Evolutionary conservation across 2,113 vertebrate genomes (phyloP).

Genomic region (Pan paniscus): DNA sequence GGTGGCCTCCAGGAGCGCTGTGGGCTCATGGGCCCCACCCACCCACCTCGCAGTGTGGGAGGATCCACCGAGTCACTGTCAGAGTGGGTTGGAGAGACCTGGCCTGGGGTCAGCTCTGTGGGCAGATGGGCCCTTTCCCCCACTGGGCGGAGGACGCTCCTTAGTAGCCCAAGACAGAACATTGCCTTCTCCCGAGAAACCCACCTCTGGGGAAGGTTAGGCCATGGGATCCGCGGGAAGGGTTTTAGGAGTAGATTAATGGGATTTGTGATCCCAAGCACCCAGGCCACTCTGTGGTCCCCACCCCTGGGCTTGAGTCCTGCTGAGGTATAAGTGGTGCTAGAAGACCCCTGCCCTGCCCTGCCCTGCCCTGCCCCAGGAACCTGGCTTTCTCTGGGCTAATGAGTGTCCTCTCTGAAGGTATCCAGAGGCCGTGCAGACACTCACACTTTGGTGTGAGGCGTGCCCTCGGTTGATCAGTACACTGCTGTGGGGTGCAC

Average conservation of each 20-base stretch:
- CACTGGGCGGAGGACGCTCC: neutral
- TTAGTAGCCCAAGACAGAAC: neutral
- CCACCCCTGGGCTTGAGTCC: neutral
- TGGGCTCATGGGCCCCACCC: no score
- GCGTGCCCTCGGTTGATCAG: neutral
- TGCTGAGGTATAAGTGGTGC: neutral
- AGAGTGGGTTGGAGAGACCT: neutral
- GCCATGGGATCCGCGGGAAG: neutral
- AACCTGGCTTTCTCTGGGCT: neutral
- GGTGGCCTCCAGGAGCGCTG: neutral
- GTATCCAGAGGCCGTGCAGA: neutral
- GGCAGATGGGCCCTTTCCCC: neutral
- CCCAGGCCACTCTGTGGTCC: neutral
- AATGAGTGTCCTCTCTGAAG: neutral
- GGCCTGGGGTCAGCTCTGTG: neutral
- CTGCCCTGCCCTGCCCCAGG: no score
- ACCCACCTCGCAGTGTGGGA: neutral
- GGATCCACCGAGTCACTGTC: no score
- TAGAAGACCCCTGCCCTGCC: neutral
- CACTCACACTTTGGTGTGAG: no score
- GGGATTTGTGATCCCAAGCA: neutral
- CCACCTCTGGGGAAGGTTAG: accelerated
- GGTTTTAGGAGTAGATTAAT: neutral
- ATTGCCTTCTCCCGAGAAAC: neutral
- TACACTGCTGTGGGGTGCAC: neutral